These are phyloP conservation scores for Cryptus armator DNA, from an alignment of 2,888 invertebrate species.

Conservation along the genomic window DNA sequence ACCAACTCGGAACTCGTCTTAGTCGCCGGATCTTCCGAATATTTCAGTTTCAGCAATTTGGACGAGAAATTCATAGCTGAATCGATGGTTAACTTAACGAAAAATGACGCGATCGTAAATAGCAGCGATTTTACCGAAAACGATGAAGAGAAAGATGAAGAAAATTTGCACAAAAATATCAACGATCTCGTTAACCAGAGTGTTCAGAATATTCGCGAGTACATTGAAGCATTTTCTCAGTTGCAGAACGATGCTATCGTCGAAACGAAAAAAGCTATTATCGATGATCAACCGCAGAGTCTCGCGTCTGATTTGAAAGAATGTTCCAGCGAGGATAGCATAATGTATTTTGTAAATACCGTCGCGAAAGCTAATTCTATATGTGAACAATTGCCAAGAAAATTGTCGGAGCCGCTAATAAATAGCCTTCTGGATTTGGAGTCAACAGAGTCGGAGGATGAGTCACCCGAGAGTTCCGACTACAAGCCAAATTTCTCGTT, in stretches of 20 bases:
- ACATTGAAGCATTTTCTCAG: conserved; percentile 56
- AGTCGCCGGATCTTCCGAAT: conserved; percentile 64
- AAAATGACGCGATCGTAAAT: neutral
- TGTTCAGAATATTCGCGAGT: conserved; percentile 58
- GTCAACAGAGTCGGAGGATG: conserved; percentile 13
- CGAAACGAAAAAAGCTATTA: conserved; percentile 5
- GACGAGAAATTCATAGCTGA: conserved; percentile 24
- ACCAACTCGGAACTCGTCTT: conserved; percentile 41
- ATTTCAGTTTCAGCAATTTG: conserved; percentile 68
- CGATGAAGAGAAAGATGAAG: conserved; percentile 41
- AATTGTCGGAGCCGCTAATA: conserved; percentile 49
- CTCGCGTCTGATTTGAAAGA: neutral
- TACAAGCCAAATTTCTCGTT: conserved; percentile 44
- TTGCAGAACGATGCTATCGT: conserved; percentile 57
- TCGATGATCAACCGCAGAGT: conserved; percentile 35
- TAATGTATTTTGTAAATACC: conserved; percentile 59
- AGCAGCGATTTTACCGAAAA: conserved; percentile 11
- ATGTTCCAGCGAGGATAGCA: conserved; percentile 69
- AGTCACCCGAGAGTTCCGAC: conserved; percentile 13
- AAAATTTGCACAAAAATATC: conserved; percentile 47
- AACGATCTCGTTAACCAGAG: conserved; percentile 52
- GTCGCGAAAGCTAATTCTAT: conserved; percentile 13
- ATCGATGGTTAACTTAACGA: neutral
- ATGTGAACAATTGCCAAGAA: conserved; percentile 53
- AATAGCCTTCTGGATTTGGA: conserved; percentile 33